These are phyloP conservation scores for Brachypalpus laphriformis DNA, from an alignment of 2,888 invertebrate genomes.

Conservation along the genomic window DNA sequence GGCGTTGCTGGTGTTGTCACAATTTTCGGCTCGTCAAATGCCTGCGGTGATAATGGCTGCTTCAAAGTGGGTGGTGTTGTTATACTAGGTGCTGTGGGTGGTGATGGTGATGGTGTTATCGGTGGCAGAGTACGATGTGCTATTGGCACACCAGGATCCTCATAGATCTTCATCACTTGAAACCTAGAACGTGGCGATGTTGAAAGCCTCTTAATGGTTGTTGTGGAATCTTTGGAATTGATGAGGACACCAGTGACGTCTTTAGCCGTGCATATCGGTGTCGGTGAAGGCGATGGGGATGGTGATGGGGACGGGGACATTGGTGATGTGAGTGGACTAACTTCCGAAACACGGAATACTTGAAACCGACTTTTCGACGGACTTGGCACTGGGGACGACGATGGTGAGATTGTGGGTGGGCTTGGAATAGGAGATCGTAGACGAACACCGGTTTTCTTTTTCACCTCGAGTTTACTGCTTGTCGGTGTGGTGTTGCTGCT, in stretches of 20 bases:
- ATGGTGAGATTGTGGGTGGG: conserved; percentile 86
- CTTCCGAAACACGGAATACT: conserved; percentile 82
- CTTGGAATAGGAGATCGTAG: conserved; percentile 87
- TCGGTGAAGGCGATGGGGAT: conserved; percentile 72
- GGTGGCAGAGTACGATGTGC: conserved; percentile 77
- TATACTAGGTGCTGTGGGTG: conserved; percentile 79
- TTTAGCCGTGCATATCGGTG: conserved; percentile 62
- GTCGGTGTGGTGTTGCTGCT: conserved; percentile 75
- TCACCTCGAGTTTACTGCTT: conserved; percentile 80
- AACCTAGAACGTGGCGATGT: conserved; percentile 82
- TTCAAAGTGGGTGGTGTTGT: conserved; percentile 41
- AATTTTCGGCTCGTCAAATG: conserved; percentile 53
- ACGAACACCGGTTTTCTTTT: conserved; percentile 83
- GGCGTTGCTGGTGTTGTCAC: conserved; percentile 69
- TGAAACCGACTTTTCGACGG: conserved; percentile 83
- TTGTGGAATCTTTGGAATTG: conserved; percentile 77
- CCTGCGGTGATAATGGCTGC: not conserved
- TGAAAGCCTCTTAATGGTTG: conserved; percentile 80
- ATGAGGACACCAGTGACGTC: conserved; percentile 71
- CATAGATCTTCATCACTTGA: conserved; percentile 81
- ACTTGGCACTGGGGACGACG: conserved; percentile 87
- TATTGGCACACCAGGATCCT: conserved; percentile 79
- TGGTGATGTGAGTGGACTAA: conserved; percentile 80
- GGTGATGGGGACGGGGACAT: conserved; percentile 77
- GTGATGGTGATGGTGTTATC: conserved; percentile 79